Evolutionary conservation across 2,888 invertebrate species (phyloP), one percentile per base, ranked within the genome.

Genomic region (Drosophila emarginata): DNA sequence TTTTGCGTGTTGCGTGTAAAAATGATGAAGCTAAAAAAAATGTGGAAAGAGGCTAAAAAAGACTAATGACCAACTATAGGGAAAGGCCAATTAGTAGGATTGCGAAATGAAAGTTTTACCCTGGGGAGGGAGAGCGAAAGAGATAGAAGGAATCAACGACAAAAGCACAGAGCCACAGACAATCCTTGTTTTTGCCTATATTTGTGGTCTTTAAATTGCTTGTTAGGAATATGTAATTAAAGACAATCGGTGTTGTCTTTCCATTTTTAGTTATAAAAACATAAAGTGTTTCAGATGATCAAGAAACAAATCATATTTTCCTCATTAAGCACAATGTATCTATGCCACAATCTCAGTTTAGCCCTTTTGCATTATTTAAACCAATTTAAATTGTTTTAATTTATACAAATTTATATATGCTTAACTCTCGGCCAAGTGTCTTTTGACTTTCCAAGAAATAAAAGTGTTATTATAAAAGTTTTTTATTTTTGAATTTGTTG

Each of bases 1-100:
- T 15, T 28, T 21, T 45, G 11, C 21, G 53, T 15, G 15, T 53
- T 54, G 53, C 53, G 53, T 54, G 53, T 54, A 32, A 54, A 54
- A 32, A 32, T 54, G 28, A 11, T 54, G 32, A 32, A 54, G 12
- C 28, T 26, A 11, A 15, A 7, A 32, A 28, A 32, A 53, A 32
- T 53, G 26, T 14, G 11, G 12, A 26, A 51, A 23, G 40, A 40
- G 14, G 15, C 40, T 21, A n/a, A 14, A 23, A 18, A 54, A 54
- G 32, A 54, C 53, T 32, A 54, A 54, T 54, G 53, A 54, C 32
- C 32, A 45, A 45, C 21, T 45, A 11, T 32, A 32, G 53, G 53
- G 53, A 53, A 53, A 53, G 53, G 32, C 53, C 53, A 54, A 32
- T 54, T 54, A 54, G 53, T 54, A 32, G 53, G 32, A 54, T 54